Evolutionary conservation across 1,140 invertebrate genomes (phyloP), one percentile per base, ranked within the genome.

Genomic region (Brachionus sp.): DNA sequence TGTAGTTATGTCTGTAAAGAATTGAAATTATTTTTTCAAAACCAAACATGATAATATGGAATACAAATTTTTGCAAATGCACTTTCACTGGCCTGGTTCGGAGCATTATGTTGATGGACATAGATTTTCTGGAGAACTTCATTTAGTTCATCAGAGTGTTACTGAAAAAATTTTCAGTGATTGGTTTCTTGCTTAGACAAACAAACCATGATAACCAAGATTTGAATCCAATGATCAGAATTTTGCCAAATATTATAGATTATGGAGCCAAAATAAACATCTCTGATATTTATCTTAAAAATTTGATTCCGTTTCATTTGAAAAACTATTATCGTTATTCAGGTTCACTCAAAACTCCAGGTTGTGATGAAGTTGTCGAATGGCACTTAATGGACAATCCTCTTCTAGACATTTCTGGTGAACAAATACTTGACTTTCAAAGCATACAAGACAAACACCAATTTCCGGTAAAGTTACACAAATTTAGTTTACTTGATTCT

Each of bases 301-400:
- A 42, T 23, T 33, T 80, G 12, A 57, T 80, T 19, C 77, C 77
- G 5, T 37, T 29, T 16, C 13, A 37, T 10, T 57, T 80, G n/a
- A 37, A 12, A 23, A 57, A 42, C 19, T 80, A 80, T 44, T 93
- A 93, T 85, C 86, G 92, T 1, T 97, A 96, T 88, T 90, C 91
- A 57, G 95, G 95, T 0, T 96, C 94, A 0, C 87, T 96, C 39
- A 96, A 95, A 0, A 96, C 95, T 3, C 95, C 95, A 2, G 94
- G 94, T 0, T 96, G 95, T 86, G 91, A 91, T 6, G 95, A 96
- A 90, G 91, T 93, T 3, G 94, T 96, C 4, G 93, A 92, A 1
- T 97, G 95, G 95, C 92, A 95, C 37, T 92, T 96, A 86, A 94
- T 95, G 85, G 92, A 92, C 83, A 90, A 93, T 80, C 92, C 92